Conservation (phyloP, 2,113 vertebrate genomes). For the Motacilla alba region DNA sequence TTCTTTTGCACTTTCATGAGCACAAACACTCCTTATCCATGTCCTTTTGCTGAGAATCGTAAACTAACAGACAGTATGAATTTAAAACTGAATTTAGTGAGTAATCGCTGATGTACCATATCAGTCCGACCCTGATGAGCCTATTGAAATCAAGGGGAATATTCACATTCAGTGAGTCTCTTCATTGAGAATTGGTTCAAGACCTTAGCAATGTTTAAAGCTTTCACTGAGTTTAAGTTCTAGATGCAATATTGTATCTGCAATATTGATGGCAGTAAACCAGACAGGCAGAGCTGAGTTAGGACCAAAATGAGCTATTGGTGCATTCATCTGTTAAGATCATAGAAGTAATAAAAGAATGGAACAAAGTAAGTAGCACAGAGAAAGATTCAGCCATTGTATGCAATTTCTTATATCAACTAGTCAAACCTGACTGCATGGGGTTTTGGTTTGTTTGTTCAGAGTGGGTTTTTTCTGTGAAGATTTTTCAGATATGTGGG, state of each 20-base stretch:
- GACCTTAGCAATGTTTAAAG: background rate
- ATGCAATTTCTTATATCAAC: background rate
- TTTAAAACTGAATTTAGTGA: background rate
- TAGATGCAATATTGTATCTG: background rate
- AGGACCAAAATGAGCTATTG: background rate
- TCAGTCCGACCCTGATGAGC: background rate
- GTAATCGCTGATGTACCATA: background rate
- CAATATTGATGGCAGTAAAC: background rate
- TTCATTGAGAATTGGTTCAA: background rate
- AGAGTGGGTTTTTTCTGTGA: rapidly evolving
- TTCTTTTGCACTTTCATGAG: background rate
- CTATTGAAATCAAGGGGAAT: background rate
- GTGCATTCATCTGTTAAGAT: slow-evolving; percentile 40
- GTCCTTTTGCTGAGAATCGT: background rate
- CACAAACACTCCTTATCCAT: background rate
- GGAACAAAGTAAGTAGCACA: background rate
- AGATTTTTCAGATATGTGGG: rapidly evolving
- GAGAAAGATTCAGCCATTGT: background rate
- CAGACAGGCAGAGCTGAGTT: background rate
- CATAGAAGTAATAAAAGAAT: background rate
- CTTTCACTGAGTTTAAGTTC: background rate
- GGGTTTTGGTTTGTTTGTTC: background rate
- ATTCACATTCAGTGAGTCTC: background rate
- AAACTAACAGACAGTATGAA: background rate
- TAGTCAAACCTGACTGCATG: background rate